Conservation (phyloP, 2,888 invertebrate genomes). For the Drosophila paranaensis region DNA sequence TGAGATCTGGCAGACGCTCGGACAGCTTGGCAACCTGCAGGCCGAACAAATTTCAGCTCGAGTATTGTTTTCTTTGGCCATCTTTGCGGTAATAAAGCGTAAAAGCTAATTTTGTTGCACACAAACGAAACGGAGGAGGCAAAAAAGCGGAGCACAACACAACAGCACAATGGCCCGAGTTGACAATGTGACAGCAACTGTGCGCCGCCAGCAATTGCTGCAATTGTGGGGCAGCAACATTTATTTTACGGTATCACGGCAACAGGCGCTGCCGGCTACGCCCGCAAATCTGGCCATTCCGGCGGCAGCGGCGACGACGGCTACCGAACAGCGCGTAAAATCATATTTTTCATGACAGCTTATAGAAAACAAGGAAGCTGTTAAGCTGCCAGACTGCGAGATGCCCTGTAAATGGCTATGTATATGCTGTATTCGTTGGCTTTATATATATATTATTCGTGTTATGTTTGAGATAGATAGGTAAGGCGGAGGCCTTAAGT, state of each 20-base stretch:
- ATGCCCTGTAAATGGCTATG: constrained; percentile 7
- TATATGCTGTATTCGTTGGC: too few relatives aligned
- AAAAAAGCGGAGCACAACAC: background rate
- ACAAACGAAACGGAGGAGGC: constrained; percentile 6
- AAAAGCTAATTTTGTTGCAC: constrained; percentile 71
- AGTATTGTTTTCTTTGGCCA: constrained; percentile 68
- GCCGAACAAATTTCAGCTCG: constrained; percentile 46
- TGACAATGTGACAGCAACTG: constrained; percentile 50
- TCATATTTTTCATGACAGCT: constrained; percentile 73
- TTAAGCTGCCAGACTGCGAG: background rate
- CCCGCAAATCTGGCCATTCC: constrained; percentile 9
- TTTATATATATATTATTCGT: too few relatives aligned
- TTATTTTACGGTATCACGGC: constrained; percentile 47
- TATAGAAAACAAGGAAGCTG: constrained; percentile 36
- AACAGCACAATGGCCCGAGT: constrained; percentile 38
- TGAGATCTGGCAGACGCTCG: constrained; percentile 8
- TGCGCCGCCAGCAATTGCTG: constrained; percentile 27
- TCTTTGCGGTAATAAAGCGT: constrained; percentile 74
- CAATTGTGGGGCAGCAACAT: constrained; percentile 24
- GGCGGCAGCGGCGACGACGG: background rate
- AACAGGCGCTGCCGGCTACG: constrained; percentile 43
- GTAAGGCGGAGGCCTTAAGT: background rate
- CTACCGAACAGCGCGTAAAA: constrained; percentile 62
- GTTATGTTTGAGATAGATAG: too few relatives aligned
- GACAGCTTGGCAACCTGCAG: constrained; percentile 10